Evolutionary conservation across 1,140 invertebrate species (phyloP).

Genomic region (Gonatopus flavifemur): DNA sequence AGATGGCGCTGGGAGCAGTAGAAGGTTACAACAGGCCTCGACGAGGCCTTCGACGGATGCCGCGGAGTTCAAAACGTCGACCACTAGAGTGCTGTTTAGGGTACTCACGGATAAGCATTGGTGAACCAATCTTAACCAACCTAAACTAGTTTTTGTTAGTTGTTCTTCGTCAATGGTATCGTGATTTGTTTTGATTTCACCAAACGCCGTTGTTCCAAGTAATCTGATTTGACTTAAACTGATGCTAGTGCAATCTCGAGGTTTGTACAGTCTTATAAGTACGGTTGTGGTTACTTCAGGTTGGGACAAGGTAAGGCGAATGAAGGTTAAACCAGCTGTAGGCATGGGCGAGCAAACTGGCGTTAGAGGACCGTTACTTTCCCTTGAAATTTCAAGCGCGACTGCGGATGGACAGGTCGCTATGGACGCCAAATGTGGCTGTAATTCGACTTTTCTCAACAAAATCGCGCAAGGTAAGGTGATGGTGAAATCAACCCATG

Average conservation of each 20-base stretch:
- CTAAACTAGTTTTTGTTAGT: conserved; percentile 62
- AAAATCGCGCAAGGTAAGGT: conserved; percentile 87
- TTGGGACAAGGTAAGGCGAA: conserved; percentile 77
- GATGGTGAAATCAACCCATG: conserved; percentile 82
- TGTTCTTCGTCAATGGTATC: conserved; percentile 53
- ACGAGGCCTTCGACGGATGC: conserved; percentile 69
- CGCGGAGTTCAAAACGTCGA: conserved; percentile 63
- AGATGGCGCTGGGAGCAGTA: conserved; percentile 69
- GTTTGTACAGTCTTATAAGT: conserved; percentile 71
- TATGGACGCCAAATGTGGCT: conserved; percentile 81
- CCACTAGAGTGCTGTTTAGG: conserved; percentile 49
- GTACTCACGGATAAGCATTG: conserved; percentile 65
- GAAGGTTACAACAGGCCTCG: conserved; percentile 72
- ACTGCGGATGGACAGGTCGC: conserved; percentile 90
- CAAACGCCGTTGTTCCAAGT: conserved; percentile 77
- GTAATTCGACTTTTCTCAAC: conserved; percentile 85
- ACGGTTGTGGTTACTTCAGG: conserved; percentile 77
- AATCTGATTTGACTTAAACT: conserved; percentile 86
- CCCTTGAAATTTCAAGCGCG: conserved; percentile 72
- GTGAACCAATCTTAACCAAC: conserved; percentile 70
- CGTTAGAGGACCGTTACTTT: conserved; percentile 62
- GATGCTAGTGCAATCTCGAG: conserved; percentile 83
- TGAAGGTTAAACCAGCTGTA: conserved; percentile 83
- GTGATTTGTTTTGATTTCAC: conserved; percentile 57
- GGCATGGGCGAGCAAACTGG: conserved; percentile 73